Percentiles rank a stretch among this genome's conserved stretches.
phyloP scores from a whole-genome alignment of 2,113 vertebrate species.

The Lasiurus cinereus region DNA sequence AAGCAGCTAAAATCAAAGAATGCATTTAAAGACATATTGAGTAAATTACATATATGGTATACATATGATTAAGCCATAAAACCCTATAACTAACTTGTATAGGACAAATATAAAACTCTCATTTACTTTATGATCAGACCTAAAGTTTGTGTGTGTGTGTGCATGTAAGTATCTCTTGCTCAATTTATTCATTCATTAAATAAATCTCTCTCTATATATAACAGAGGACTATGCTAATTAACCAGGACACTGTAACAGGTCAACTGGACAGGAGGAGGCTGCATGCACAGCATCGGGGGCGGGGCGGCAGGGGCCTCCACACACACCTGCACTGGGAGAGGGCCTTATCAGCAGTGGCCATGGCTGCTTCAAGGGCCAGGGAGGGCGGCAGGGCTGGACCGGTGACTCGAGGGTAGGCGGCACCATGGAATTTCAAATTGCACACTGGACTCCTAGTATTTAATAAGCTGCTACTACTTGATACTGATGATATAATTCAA shows the following conservation, averaged over 20 bases:
- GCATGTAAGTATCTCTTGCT: background rate
- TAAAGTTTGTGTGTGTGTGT: background rate
- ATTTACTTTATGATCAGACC: constrained; percentile 55
- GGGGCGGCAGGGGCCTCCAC: too few relatives aligned
- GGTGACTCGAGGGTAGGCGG: too few relatives aligned
- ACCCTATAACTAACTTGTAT: constrained; percentile 9
- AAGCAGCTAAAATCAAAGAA: constrained; percentile 60
- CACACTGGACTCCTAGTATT: too few relatives aligned
- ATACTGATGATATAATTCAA: background rate
- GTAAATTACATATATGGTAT: background rate
- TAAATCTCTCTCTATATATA: background rate
- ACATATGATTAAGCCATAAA: constrained; percentile 26
- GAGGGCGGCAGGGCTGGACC: too few relatives aligned
- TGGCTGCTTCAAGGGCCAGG: too few relatives aligned
- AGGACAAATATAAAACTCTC: constrained; percentile 45
- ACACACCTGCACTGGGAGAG: too few relatives aligned
- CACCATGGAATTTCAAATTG: too few relatives aligned
- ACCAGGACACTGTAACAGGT: too few relatives aligned
- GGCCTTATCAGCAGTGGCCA: too few relatives aligned
- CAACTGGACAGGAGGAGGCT: too few relatives aligned
- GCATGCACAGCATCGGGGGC: too few relatives aligned
- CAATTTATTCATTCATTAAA: constrained; percentile 31
- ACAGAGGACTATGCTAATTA: too few relatives aligned
- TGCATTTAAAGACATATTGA: constrained; percentile 43
- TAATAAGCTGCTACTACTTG: background rate